Evolutionary conservation across 2,888 invertebrate genomes (phyloP).

Genomic region (Scaeva pyrastri): DNA sequence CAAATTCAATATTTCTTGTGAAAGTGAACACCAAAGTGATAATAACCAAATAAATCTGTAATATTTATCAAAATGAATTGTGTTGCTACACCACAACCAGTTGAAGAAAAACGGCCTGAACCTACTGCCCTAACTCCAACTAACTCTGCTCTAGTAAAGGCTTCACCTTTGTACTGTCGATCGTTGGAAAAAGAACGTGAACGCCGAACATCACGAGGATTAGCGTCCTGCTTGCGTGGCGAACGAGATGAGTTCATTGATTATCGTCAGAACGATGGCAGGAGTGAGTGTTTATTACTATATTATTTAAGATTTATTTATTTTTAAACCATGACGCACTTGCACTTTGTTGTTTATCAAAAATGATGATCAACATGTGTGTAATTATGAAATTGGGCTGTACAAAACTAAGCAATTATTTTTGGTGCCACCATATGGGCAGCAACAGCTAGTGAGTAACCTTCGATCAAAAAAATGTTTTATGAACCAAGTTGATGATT

Average conservation of each 20-base stretch:
- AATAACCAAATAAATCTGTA: conserved; percentile 9
- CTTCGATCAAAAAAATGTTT: conserved; percentile 4
- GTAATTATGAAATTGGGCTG: conserved; percentile 11
- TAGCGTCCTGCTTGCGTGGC: conserved; percentile 83
- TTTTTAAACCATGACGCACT: background rate
- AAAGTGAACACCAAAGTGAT: conserved; percentile 42
- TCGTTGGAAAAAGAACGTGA: conserved; percentile 78
- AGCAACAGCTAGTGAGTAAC: background rate
- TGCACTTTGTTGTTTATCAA: background rate
- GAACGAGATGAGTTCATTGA: conserved; percentile 83
- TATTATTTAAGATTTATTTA: background rate
- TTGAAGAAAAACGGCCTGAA: conserved; percentile 79
- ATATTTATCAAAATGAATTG: conserved; percentile 81
- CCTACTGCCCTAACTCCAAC: conserved; percentile 76
- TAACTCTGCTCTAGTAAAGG: conserved; percentile 57
- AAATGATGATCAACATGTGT: conserved; percentile 20
- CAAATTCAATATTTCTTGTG: conserved; percentile 17
- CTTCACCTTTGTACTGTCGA: conserved; percentile 78
- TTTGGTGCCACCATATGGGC: conserved; percentile 36
- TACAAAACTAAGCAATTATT: conserved; percentile 26
- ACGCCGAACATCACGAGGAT: conserved; percentile 82
- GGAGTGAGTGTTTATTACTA: conserved; percentile 60
- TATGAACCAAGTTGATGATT: too few relatives aligned
- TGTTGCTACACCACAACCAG: conserved; percentile 81
- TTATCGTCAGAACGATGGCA: conserved; percentile 79